Base-by-base conservation (phyloP, 2,888 invertebrate genomes). In the Heliconius hortense region DNA sequence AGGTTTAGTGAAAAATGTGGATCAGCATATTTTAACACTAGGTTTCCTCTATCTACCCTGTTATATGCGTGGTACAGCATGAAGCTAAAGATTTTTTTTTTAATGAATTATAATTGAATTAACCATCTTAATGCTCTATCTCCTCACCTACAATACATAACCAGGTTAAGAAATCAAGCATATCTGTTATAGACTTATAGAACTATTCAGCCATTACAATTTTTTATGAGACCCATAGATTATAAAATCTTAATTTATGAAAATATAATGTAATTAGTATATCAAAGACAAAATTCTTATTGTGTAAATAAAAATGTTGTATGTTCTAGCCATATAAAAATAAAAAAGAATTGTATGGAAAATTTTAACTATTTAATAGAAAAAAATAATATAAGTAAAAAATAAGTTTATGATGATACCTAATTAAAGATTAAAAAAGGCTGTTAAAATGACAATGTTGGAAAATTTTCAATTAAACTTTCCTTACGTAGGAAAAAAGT, bases 81-180 rank as follows among this genome's bases (percentile, higher is more conserved):
- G 18, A 48, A 48, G 18, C 18, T 48, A 18, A 18, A 56, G 3
- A 56, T n/a, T n/a, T n/a, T 18, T 48, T 5, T 48, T 60, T 60
- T 60, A 60, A 60, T 60, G 5, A 26, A 15, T 26, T 62, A 31
- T 63, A n/a, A 64, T 39, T 64, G 13, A 64, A 64, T 24, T 62
- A 15, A 28, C 15, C n/a, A 64, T 24, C 39, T 66, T 24, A 66
- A 39, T 66, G 39, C 66, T 66, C 39, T 24, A 43, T 64, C 64
- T 64, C 39, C 39, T 66, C 66, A 39, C 24, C 13, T 66, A 15
- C 39, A 66, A 70, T 64, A 39, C 39, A 63, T 31, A 69, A 69
- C 69, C 53, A 69, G 69, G 69, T 69, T 69, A 53, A 69, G 69
- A 64, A 48, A 56, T 26, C 56, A 69, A 56, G 67, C 31, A 31